phyloP scores from a whole-genome alignment of 2,888 invertebrate genomes.

The Amblyjoppa fuscipennis region DNA sequence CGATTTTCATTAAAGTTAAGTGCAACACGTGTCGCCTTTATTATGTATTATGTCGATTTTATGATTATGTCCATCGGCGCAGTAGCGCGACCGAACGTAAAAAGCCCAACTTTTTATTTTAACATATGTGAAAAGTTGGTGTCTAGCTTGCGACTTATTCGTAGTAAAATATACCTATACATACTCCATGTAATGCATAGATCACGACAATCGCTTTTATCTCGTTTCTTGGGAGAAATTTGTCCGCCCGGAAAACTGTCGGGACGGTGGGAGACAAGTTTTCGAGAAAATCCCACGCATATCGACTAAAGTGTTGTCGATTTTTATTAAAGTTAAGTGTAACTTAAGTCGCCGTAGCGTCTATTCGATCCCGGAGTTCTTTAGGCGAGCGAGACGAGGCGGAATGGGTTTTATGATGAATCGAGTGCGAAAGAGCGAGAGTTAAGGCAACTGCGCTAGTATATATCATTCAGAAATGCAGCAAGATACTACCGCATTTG shows the following conservation, averaged over 20 bases:
- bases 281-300: too few relatives aligned
- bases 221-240: too few relatives aligned
- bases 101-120: background rate
- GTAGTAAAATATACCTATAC: too few relatives aligned
- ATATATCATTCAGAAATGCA: conserved; percentile 22
- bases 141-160: too few relatives aligned
- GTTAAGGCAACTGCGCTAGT: conserved; percentile 13
- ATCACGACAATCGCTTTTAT: too few relatives aligned
- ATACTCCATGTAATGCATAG: too few relatives aligned
- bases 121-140: too few relatives aligned
- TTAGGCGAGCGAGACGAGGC: background rate
- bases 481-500: background rate
- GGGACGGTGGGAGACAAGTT: too few relatives aligned
- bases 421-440: conserved; percentile 28
- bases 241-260: too few relatives aligned
- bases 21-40: background rate
- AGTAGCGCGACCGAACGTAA: background rate
- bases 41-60: background rate
- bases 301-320: too few relatives aligned
- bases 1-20: background rate
- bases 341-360: background rate
- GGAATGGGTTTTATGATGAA: background rate
- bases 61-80: background rate
- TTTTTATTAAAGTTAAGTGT: background rate
- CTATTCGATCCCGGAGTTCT: background rate